Conservation (phyloP, 2,888 invertebrate genomes). For the Ditula angustiorana region DNA sequence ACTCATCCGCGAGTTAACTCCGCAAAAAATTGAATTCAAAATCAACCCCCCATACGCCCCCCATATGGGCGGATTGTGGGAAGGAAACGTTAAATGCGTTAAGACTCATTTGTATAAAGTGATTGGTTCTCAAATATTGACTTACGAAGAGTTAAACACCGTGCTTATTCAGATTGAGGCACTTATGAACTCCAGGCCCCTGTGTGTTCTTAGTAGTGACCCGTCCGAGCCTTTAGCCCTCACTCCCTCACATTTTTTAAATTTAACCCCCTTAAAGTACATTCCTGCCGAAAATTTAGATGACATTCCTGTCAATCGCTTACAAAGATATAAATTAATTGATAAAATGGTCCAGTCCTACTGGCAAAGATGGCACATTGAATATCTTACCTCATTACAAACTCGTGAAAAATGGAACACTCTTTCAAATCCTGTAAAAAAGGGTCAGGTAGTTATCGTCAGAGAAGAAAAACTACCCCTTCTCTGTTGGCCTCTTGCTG, state of each 20-base stretch:
- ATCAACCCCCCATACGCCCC: not conserved
- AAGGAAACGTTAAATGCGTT: slow-evolving; percentile 10
- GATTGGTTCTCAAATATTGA: slow-evolving; percentile 2
- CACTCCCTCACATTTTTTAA: not conserved
- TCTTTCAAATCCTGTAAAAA: not conserved
- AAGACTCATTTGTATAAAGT: slow-evolving; percentile 5
- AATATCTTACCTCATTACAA: slow-evolving; percentile 6
- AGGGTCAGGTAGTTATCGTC: not conserved
- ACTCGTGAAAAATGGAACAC: too few species aligned
- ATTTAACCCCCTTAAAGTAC: slow-evolving; percentile 4
- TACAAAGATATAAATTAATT: slow-evolving; percentile 5
- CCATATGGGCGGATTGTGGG: slow-evolving; percentile 5
- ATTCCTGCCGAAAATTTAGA: too few species aligned
- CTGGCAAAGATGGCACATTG: slow-evolving; percentile 6
- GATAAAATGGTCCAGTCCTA: too few species aligned
- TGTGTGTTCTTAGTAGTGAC: too few species aligned
- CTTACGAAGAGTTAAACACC: not conserved
- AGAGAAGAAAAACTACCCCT: too few species aligned
- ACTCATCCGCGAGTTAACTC: not conserved
- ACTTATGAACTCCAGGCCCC: too few species aligned
- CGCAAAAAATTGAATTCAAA: not conserved
- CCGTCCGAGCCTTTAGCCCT: not conserved
- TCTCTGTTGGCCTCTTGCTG: too few species aligned
- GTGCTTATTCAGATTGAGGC: not conserved
- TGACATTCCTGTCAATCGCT: not conserved